phyloP scores from a whole-genome alignment of 2,113 vertebrate species.

The Ceyx margarethae region DNA sequence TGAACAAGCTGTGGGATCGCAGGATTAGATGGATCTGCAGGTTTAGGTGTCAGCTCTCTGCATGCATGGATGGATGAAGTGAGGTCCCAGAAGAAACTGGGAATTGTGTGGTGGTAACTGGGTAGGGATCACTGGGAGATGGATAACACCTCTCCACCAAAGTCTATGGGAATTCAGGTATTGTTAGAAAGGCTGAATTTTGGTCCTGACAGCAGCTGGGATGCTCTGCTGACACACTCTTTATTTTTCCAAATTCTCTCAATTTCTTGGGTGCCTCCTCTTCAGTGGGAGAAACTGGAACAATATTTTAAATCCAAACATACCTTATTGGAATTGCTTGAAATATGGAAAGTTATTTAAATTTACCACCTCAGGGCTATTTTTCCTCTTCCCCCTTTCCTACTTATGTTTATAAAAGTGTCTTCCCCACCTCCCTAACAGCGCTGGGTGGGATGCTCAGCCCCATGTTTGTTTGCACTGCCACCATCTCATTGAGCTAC shows the following conservation, averaged over 20 bases:
- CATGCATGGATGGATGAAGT: not conserved
- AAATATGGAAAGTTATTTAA: not conserved
- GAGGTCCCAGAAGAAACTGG: not conserved
- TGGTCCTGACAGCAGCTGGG: not conserved
- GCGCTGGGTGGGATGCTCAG: not conserved
- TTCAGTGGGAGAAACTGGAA: not conserved
- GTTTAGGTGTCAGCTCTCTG: not conserved
- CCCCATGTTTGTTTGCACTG: not conserved
- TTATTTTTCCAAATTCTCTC: not conserved
- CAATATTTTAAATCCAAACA: not conserved
- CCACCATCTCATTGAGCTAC: not conserved
- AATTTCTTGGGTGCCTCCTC: not conserved
- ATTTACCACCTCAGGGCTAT: not conserved
- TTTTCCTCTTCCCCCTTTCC: not conserved
- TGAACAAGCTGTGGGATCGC: not conserved
- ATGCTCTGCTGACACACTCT: not conserved
- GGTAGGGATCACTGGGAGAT: not conserved
- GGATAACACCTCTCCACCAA: not conserved
- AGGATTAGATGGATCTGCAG: fast-evolving
- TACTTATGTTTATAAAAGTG: fast-evolving
- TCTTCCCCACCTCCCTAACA: not conserved
- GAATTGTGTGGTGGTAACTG: not conserved
- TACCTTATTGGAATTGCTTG: not conserved
- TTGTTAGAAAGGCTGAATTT: not conserved
- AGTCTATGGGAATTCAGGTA: not conserved